Percentiles rank a stretch among this genome's conserved stretches.
These are phyloP conservation scores for Ophraella communa DNA, from an alignment of 2,888 invertebrate genomes.

Conservation along the genomic window DNA sequence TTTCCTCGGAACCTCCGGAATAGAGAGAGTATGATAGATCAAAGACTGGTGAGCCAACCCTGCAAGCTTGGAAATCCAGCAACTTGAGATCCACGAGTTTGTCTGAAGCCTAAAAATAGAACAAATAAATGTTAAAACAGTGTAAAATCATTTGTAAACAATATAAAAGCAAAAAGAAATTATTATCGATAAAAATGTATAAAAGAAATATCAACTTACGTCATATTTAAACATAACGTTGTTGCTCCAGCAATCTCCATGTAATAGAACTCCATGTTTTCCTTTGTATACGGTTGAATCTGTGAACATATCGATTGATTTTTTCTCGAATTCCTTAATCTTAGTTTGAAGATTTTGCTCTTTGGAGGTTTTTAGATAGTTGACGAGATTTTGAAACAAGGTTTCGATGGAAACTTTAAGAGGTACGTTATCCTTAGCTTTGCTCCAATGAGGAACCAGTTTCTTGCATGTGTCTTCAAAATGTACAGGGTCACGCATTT, in stretches of 20 bases:
- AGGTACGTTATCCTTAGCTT: background rate
- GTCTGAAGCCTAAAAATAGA: conserved; percentile 14
- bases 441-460: conserved; percentile 5
- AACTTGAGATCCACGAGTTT: conserved; percentile 23
- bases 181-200: too few species aligned
- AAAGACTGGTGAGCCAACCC: conserved; percentile 38
- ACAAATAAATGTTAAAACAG: too few species aligned
- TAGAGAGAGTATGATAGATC: conserved; percentile 54
- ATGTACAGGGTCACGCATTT: conserved; percentile 27
- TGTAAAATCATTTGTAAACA: too few species aligned
- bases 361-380: background rate
- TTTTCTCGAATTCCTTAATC: background rate
- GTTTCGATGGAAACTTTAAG: background rate
- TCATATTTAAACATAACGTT: conserved; percentile 50
- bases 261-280: conserved; percentile 39
- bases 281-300: conserved; percentile 12
- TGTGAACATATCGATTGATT: background rate
- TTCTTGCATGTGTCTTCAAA: conserved; percentile 19
- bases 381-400: background rate
- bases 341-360: background rate
- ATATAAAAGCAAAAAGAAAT: too few species aligned
- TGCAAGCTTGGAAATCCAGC: conserved; percentile 29
- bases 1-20: conserved; percentile 46
- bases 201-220: conserved; percentile 28
- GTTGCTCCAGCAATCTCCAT: conserved; percentile 49